phyloP scores from a whole-genome alignment of 2,797 vertebrate genomes.

The Momotus momota region DNA sequence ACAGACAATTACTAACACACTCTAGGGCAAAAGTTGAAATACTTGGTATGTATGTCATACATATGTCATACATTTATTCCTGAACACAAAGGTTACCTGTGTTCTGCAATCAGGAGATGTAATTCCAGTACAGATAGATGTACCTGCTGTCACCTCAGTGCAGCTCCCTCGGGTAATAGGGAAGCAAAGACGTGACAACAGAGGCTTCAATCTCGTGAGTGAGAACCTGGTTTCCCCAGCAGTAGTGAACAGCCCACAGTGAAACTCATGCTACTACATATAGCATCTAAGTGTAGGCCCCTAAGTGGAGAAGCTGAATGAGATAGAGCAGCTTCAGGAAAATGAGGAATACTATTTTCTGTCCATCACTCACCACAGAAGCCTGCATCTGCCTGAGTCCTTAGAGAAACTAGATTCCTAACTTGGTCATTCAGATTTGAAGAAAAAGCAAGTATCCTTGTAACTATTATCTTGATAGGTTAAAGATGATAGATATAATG shows the following conservation, averaged over 20 bases:
- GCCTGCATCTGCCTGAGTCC: not conserved
- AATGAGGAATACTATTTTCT: not conserved
- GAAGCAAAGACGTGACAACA: not conserved
- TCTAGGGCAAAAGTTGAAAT: conserved; percentile 35
- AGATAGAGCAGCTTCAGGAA: not conserved
- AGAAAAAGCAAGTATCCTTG: not conserved
- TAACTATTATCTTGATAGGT: not conserved
- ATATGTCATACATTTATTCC: not conserved
- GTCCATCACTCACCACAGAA: not conserved
- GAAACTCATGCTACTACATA: not conserved
- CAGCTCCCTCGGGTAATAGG: not conserved
- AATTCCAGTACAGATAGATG: not conserved
- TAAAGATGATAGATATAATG: not conserved
- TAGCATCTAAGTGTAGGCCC: not conserved
- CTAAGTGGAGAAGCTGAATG: not conserved
- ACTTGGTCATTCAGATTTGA: not conserved
- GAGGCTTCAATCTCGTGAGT: not conserved
- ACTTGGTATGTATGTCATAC: not conserved
- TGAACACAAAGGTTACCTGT: not conserved
- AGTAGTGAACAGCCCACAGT: not conserved
- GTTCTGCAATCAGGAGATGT: not conserved
- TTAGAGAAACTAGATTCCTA: not conserved
- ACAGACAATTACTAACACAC: conserved; percentile 14
- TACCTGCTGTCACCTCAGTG: not conserved
- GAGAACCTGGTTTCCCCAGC: not conserved